These are phyloP conservation scores for Julus scandinavius DNA, from an alignment of 2,888 invertebrate species.

Conservation along the genomic window DNA sequence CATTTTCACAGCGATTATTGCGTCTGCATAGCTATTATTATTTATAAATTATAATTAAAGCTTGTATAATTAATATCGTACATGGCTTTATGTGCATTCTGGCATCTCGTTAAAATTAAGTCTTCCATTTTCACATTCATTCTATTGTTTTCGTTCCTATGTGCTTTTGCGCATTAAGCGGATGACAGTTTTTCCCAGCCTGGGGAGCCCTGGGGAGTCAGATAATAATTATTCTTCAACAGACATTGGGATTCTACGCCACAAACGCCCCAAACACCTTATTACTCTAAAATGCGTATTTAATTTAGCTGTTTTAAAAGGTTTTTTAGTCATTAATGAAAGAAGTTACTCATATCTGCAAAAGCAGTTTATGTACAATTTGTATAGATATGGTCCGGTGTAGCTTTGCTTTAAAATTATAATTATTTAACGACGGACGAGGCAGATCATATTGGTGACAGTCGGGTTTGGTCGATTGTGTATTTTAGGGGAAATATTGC, in stretches of 20 bases:
- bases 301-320: not conserved
- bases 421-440: no score
- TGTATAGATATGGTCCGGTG: no score
- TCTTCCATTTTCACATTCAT: not conserved
- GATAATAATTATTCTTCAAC: not conserved
- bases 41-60: not conserved
- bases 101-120: not conserved
- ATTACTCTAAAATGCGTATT: constrained; percentile 16
- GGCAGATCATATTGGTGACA: no score
- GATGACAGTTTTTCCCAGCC: not conserved
- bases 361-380: not conserved
- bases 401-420: no score
- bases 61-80: not conserved
- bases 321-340: not conserved
- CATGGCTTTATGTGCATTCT: not conserved
- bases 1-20: not conserved
- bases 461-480: no score
- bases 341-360: not conserved
- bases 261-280: not conserved
- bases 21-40: not conserved
- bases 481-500: no score
- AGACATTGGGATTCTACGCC: not conserved
- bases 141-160: not conserved
- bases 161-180: not conserved
- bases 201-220: not conserved